phyloP scores from a whole-genome alignment of 2,113 vertebrate genomes.

The Cottus gobio region DNA sequence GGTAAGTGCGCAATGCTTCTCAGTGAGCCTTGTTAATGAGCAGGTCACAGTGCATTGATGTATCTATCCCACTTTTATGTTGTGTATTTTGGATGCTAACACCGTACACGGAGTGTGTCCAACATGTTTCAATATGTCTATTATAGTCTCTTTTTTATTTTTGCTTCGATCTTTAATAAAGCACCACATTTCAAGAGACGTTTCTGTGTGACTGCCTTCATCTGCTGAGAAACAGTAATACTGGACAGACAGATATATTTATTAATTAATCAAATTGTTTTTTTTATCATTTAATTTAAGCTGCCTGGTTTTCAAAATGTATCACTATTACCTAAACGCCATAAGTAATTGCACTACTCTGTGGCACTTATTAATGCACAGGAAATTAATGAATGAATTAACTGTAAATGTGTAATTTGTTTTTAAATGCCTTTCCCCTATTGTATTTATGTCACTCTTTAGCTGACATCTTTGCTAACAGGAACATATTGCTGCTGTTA shows the following conservation, averaged over 20 bases:
- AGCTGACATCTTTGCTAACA: neutral
- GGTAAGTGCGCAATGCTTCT: slow-evolving; percentile 87
- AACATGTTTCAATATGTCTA: neutral
- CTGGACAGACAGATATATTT: neutral
- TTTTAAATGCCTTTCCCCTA: neutral
- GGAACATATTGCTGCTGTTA: neutral
- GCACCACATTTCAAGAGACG: neutral
- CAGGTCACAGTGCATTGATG: neutral
- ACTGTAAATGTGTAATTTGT: neutral
- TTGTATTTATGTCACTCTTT: neutral
- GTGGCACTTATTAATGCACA: neutral
- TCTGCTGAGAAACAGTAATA: neutral
- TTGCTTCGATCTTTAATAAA: neutral
- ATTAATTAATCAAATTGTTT: too few species aligned
- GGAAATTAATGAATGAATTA: too few species aligned
- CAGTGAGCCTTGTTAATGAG: neutral
- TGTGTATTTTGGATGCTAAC: neutral
- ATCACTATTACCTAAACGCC: neutral
- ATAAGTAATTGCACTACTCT: neutral
- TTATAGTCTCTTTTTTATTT: neutral
- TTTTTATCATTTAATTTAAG: neutral
- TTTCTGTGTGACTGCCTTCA: neutral
- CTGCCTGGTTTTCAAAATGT: neutral
- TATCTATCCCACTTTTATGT: neutral
- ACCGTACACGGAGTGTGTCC: neutral